Evolutionary conservation across 2,888 invertebrate genomes (phyloP).

Genomic region (Leptopilina syphax): DNA sequence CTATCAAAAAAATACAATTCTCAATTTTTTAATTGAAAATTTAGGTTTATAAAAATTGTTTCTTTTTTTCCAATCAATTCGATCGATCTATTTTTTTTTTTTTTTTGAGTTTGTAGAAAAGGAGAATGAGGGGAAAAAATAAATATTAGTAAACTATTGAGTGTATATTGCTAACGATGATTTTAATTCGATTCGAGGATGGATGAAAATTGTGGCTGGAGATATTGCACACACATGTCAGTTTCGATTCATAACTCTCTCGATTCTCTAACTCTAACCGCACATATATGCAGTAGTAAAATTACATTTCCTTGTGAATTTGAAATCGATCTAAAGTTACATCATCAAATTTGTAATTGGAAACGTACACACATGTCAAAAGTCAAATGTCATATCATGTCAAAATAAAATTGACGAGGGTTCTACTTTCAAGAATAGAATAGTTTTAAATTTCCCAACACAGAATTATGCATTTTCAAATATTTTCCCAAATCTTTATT

Average conservation of each 20-base stretch:
- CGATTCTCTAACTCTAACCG: not conserved
- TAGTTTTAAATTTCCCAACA: too few relatives aligned
- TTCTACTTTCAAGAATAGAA: conserved; percentile 4
- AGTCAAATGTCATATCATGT: conserved; percentile 17
- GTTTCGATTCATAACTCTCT: not conserved
- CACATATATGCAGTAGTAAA: not conserved
- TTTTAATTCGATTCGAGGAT: conserved; percentile 32
- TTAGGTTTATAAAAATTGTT: too few relatives aligned
- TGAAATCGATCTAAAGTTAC: conserved; percentile 34
- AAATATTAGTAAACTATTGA: not conserved
- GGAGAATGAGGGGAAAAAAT: not conserved
- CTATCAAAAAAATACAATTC: too few relatives aligned
- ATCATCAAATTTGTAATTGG: conserved; percentile 18
- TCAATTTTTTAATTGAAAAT: too few relatives aligned
- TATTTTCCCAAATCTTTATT: too few relatives aligned
- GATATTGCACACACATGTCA: conserved; percentile 19
- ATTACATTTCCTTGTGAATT: conserved; percentile 29
- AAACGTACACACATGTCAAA: conserved; percentile 33
- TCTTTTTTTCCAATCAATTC: too few relatives aligned
- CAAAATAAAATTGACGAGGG: not conserved
- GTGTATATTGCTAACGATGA: not conserved
- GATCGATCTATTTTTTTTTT: not conserved
- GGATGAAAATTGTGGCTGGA: conserved; percentile 33
- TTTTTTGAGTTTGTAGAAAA: not conserved
- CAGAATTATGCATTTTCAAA: too few relatives aligned